These are phyloP conservation scores for Ceyx erithaca DNA, from an alignment of 2,797 vertebrate species.

Conservation along the genomic window DNA sequence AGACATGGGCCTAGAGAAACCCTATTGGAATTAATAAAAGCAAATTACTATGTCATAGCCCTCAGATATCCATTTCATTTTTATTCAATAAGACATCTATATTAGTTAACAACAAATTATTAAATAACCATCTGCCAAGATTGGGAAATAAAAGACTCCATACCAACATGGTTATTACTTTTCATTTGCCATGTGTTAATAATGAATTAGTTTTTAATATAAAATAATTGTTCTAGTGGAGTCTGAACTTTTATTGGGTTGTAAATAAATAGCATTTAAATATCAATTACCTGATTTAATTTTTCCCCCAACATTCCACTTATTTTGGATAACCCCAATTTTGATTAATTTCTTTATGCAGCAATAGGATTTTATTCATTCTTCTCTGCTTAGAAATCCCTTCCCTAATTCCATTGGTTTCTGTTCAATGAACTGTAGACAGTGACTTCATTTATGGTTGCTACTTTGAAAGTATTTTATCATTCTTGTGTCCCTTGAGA, in stretches of 20 bases:
- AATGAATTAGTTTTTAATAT: conserved; percentile 42
- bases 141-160: not conserved
- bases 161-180: not conserved
- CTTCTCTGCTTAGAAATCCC: not conserved
- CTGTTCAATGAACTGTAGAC: not conserved
- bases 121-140: conserved; percentile 21
- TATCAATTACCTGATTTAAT: conserved; percentile 13
- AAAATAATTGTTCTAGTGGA: conserved; percentile 12
- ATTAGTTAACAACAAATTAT: conserved; percentile 37
- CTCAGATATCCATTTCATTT: not conserved
- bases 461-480: not conserved
- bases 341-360: not conserved
- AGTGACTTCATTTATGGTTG: not conserved
- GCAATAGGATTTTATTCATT: not conserved
- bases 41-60: not conserved
- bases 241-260: not conserved
- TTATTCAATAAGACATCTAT: not conserved
- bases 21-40: not conserved
- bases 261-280: conserved; percentile 28
- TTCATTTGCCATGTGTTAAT: not conserved
- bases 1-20: not conserved
- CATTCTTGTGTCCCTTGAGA: not conserved
- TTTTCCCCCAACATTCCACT: not conserved
- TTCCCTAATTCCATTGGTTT: not conserved
- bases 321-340: not conserved